Conservation (phyloP, 2,797 vertebrate genomes). For the Falco naumanni region DNA sequence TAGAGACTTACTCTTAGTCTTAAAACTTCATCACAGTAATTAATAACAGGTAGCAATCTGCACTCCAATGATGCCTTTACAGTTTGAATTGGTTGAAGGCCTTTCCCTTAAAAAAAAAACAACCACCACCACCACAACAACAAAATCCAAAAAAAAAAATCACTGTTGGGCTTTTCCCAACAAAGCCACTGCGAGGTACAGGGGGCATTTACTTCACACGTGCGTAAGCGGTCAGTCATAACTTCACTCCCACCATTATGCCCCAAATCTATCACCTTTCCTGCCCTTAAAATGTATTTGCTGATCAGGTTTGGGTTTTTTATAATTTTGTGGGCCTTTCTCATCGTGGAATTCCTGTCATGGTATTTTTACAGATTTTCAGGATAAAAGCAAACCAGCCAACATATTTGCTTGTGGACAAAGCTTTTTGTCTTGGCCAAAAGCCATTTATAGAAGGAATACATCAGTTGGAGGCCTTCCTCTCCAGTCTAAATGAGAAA, state of each 20-base stretch:
- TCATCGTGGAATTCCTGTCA: not conserved
- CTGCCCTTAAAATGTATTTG: not conserved
- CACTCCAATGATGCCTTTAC: not conserved
- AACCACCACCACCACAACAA: no score
- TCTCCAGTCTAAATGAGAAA: constrained; percentile 59
- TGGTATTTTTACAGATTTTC: constrained; percentile 9
- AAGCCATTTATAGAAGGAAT: constrained; percentile 45
- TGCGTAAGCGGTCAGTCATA: not conserved
- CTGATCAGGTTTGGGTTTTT: constrained; percentile 4
- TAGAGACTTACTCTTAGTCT: not conserved
- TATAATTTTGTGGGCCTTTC: not conserved
- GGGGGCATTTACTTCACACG: not conserved
- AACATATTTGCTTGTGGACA: not conserved
- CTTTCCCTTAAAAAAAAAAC: not conserved
- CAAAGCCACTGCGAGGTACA: not conserved
- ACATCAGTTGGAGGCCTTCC: constrained; percentile 49
- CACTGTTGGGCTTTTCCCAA: not conserved
- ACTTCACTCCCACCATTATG: not conserved
- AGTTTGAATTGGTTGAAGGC: not conserved
- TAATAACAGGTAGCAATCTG: not conserved
- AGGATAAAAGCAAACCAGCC: constrained; percentile 51
- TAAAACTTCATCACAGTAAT: not conserved
- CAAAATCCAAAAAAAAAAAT: no score
- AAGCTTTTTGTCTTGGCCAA: constrained; percentile 36
- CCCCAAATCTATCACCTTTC: not conserved